Conservation (phyloP, 35 echinoderm and acorn worm genomes). For the Amphiura filiformis region DNA sequence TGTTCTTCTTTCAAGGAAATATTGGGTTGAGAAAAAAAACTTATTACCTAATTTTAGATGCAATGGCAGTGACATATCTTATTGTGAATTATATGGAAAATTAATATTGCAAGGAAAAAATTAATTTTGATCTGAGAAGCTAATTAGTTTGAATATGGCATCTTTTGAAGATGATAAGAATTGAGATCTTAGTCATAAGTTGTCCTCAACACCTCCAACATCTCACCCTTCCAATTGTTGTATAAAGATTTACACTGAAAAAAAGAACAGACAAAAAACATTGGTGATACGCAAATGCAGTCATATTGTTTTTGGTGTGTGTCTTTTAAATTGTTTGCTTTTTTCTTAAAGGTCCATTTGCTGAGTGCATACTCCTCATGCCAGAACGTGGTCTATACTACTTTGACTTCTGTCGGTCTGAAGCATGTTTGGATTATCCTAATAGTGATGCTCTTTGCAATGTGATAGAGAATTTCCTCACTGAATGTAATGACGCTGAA, state of each 20-base stretch:
- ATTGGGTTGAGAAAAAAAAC: no score
- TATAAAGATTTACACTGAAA: background rate
- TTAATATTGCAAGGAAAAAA: no score
- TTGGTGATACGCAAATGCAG: background rate
- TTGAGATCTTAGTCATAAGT: no score
- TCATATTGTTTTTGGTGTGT: background rate
- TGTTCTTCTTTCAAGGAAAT: no score
- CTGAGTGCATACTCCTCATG: background rate
- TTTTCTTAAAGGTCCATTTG: background rate
- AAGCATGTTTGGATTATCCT: background rate
- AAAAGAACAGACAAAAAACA: background rate
- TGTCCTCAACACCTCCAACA: no score
- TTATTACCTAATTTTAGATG: no score
- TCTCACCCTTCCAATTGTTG: no score
- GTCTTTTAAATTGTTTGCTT: background rate
- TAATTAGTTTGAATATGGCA: no score
- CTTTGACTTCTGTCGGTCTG: background rate
- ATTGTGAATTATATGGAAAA: no score
- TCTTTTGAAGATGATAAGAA: no score
- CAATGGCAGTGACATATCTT: no score
- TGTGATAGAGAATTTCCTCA: background rate
- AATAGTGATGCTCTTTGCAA: background rate
- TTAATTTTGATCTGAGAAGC: no score
- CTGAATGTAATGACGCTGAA: background rate
- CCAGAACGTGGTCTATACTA: background rate